These are phyloP conservation scores for Aspidoscelis tigris DNA, from an alignment of 2,113 vertebrate genomes.

Conservation along the genomic window DNA sequence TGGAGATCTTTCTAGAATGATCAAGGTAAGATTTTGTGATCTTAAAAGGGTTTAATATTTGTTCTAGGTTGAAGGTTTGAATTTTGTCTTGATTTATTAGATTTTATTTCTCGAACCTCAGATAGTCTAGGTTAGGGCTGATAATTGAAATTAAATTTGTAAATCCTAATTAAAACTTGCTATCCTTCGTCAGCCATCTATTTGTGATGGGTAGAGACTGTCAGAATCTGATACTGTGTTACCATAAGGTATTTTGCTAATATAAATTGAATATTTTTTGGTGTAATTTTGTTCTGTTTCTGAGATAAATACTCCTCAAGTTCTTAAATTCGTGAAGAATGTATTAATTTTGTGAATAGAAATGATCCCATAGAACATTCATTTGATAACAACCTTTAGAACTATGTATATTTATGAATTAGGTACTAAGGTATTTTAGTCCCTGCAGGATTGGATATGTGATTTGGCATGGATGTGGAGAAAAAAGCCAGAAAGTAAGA, in stretches of 20 bases:
- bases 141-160: not conserved
- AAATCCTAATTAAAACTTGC: not conserved
- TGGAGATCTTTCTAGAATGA: conserved; percentile 97
- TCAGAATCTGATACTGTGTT: not conserved
- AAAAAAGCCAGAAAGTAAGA: too few species aligned
- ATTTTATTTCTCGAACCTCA: not conserved
- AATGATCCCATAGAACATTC: not conserved
- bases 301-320: too few species aligned
- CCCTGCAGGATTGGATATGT: not conserved
- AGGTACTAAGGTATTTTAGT: not conserved
- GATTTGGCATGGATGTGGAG: not conserved
- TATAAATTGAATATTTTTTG: not conserved
- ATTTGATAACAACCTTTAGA: not conserved
- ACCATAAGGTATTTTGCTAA: not conserved
- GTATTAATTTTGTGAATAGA: not conserved
- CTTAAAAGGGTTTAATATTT: not conserved
- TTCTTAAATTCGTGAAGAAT: too few species aligned
- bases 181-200: too few species aligned
- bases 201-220: not conserved
- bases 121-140: not conserved
- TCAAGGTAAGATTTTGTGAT: conserved; percentile 84
- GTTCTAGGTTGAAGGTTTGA: not conserved
- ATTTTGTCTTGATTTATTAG: conserved; percentile 16
- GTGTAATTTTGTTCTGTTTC: not conserved
- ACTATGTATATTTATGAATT: not conserved